These are phyloP conservation scores for Leucoraja erinaceus DNA, from an alignment of 2,113 vertebrate species.

Conservation along the genomic window DNA sequence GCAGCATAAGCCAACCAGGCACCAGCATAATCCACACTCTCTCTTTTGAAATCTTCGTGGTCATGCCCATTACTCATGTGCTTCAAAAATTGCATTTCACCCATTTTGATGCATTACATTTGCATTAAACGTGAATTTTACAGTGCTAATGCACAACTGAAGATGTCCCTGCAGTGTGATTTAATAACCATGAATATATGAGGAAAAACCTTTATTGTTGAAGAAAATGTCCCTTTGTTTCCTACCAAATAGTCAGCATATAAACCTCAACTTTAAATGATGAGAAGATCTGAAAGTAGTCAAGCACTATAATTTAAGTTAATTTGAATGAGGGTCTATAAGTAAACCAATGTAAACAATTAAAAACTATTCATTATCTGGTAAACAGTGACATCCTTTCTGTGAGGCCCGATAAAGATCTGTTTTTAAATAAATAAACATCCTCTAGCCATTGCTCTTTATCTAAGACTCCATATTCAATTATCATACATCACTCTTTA, in stretches of 20 bases:
- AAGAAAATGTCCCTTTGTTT: neutral
- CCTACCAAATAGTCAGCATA: neutral
- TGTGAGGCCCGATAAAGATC: neutral
- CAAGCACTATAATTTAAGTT: neutral
- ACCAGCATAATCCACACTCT: neutral
- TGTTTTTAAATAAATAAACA: neutral
- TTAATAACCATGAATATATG: neutral
- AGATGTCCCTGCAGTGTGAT: neutral
- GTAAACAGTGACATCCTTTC: neutral
- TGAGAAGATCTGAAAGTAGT: slow-evolving; percentile 18
- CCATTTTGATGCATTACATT: no score
- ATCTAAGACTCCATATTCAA: neutral
- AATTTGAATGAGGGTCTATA: slow-evolving; percentile 1
- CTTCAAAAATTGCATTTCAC: no score
- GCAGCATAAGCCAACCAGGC: neutral
- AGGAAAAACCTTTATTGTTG: neutral
- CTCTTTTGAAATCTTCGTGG: neutral
- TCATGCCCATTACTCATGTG: neutral
- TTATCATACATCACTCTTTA: neutral
- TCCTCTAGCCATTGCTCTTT: neutral
- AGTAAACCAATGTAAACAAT: slow-evolving; percentile 13
- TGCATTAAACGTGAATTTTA: no score
- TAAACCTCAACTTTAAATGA: slow-evolving; percentile 1
- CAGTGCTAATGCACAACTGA: neutral
- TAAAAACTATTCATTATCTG: neutral